A percentile compares a stretch with the other conserved stretches of the same genome.
phyloP scores from a whole-genome alignment of 2,113 vertebrate species.

The Alexandromys fortis region DNA sequence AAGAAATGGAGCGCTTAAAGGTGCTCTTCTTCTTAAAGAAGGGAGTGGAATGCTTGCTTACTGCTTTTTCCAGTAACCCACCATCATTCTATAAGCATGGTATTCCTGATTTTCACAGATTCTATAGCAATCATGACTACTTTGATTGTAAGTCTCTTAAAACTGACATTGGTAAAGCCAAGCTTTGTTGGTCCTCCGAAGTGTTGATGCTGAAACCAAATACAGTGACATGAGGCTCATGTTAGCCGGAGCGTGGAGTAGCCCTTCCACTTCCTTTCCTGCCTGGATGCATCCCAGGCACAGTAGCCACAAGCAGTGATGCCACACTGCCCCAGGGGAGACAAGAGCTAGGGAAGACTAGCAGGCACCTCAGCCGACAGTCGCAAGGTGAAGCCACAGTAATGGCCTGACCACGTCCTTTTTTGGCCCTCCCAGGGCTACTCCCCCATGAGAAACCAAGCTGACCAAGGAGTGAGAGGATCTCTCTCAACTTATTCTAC shows the following conservation, averaged over 20 bases:
- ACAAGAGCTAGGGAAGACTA: background rate
- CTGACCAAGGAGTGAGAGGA: background rate
- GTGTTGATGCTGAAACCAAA: background rate
- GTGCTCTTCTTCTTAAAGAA: background rate
- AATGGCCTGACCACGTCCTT: background rate
- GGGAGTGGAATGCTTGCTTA: background rate
- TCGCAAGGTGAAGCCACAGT: background rate
- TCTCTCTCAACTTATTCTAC: background rate
- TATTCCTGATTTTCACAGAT: background rate
- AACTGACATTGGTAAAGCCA: background rate
- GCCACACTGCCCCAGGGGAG: background rate
- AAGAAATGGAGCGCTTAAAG: background rate
- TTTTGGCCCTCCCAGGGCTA: background rate
- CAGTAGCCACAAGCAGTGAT: background rate
- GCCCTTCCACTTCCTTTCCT: background rate
- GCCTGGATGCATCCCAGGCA: background rate
- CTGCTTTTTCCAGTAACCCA: background rate
- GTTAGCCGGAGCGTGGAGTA: background rate
- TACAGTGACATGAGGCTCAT: background rate
- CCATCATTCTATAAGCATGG: background rate
- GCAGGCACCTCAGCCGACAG: background rate
- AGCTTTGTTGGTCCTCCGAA: background rate
- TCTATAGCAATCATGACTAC: slow-evolving; percentile 3
- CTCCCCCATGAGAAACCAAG: background rate
- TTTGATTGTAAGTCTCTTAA: background rate